Percentiles rank a stretch among this genome's conserved stretches.
Conservation (phyloP, 2,113 vertebrate genomes). For the Clarias gariepinus region DNA sequence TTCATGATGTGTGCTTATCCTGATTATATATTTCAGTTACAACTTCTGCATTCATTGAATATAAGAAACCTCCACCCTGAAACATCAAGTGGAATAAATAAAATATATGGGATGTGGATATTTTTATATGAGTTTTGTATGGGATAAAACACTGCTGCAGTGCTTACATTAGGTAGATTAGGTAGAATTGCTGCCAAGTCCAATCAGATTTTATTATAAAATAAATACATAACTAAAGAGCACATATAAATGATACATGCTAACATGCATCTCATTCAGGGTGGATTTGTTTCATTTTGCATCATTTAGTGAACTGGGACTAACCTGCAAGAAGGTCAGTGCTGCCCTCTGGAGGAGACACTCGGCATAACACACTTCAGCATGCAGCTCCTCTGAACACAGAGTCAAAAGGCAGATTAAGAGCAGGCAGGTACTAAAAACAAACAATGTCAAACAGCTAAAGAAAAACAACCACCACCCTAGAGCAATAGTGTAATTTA, state of each 20-base stretch:
- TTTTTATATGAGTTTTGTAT: no score
- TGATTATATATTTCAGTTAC: not conserved
- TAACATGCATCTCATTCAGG: not conserved
- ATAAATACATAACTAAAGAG: not conserved
- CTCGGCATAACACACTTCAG: slow-evolving; percentile 96
- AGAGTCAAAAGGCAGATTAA: slow-evolving; percentile 33
- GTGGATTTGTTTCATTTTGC: not conserved
- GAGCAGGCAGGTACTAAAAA: not conserved
- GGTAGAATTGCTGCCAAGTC: not conserved
- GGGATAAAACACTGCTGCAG: not conserved
- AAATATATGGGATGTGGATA: not conserved
- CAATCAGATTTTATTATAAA: not conserved
- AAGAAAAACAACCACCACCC: not conserved
- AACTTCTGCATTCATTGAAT: not conserved
- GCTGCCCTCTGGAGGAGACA: slow-evolving; percentile 97
- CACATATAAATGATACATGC: not conserved
- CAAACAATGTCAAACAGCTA: not conserved
- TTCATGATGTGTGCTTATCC: not conserved
- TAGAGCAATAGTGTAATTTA: not conserved
- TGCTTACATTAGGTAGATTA: not conserved
- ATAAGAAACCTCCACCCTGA: not conserved
- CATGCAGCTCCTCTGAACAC: slow-evolving; percentile 90
- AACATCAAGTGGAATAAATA: not conserved
- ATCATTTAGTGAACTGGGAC: not conserved
- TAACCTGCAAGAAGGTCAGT: slow-evolving; percentile 95